phyloP scores from a whole-genome alignment of 1,140 invertebrate species.

The Bombyx mori region DNA sequence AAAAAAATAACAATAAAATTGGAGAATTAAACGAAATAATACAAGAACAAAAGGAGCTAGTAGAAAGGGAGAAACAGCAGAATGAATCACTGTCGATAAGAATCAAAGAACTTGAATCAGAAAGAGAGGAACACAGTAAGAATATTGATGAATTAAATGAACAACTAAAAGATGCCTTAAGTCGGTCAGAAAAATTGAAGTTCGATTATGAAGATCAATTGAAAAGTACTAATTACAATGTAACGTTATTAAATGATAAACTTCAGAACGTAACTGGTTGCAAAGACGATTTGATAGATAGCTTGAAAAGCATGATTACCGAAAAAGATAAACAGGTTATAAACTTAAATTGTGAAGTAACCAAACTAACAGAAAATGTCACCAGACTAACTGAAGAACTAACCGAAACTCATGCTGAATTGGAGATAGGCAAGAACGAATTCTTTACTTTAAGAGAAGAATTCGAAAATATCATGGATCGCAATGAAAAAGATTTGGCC shows the following conservation, averaged over 20 bases:
- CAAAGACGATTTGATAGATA: slow-evolving; percentile 37
- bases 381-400: slow-evolving; percentile 30
- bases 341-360: slow-evolving; percentile 31
- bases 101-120: slow-evolving; percentile 24
- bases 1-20: slow-evolving; percentile 22
- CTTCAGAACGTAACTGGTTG: slow-evolving; percentile 23
- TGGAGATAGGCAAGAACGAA: slow-evolving; percentile 45
- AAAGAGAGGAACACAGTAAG: slow-evolving; percentile 20
- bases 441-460: slow-evolving; percentile 34
- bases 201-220: slow-evolving; percentile 22
- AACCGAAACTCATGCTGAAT: slow-evolving; percentile 34
- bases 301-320: slow-evolving; percentile 28
- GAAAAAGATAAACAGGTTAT: slow-evolving; percentile 40
- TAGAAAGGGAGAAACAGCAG: slow-evolving; percentile 15
- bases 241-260: slow-evolving; percentile 31
- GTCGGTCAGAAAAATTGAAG: slow-evolving; percentile 21
- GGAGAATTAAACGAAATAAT: slow-evolving; percentile 14
- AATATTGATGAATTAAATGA: slow-evolving; percentile 24
- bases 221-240: slow-evolving; percentile 25
- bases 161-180: slow-evolving; percentile 23
- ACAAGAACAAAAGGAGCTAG: slow-evolving; percentile 16
- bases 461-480: slow-evolving; percentile 24
- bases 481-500: slow-evolving; percentile 29
- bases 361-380: slow-evolving; percentile 29
- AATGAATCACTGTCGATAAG: slow-evolving; percentile 22